Conservation (phyloP, 2,888 invertebrate genomes). For the Amblyjoppa proteus region DNA sequence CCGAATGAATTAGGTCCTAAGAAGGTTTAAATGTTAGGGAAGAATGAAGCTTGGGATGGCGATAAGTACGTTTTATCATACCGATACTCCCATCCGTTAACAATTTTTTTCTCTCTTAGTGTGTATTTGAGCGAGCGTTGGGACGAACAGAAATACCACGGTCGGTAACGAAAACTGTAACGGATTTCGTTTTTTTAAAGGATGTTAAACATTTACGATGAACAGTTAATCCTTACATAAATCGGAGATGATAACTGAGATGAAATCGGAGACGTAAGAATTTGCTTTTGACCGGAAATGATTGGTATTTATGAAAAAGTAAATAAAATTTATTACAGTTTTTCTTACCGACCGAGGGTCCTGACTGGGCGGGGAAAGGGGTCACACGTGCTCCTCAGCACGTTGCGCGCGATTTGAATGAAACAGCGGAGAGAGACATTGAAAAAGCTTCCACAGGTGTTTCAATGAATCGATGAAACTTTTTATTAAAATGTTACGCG, state of each 20-base stretch:
- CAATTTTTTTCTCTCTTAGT: not conserved
- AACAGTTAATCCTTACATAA: not conserved
- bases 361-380: not conserved
- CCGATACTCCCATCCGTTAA: constrained; percentile 14
- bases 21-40: not conserved
- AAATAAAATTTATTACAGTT: not conserved
- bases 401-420: not conserved
- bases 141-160: not conserved
- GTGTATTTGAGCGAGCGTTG: not conserved
- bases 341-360: not conserved
- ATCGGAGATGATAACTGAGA: not conserved
- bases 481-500: constrained; percentile 3
- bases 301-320: not conserved
- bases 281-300: not conserved
- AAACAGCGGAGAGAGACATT: not conserved
- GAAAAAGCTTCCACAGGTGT: not conserved
- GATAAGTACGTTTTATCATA: constrained; percentile 11
- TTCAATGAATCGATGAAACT: constrained; percentile 17
- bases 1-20: constrained; percentile 35
- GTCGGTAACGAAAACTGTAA: not conserved
- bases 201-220: not conserved
- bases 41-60: constrained; percentile 12
- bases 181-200: not conserved
- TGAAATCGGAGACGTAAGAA: too few relatives aligned
- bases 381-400: not conserved